phyloP scores from a whole-genome alignment of 2,113 vertebrate species.

The Sigmodon hispidus region DNA sequence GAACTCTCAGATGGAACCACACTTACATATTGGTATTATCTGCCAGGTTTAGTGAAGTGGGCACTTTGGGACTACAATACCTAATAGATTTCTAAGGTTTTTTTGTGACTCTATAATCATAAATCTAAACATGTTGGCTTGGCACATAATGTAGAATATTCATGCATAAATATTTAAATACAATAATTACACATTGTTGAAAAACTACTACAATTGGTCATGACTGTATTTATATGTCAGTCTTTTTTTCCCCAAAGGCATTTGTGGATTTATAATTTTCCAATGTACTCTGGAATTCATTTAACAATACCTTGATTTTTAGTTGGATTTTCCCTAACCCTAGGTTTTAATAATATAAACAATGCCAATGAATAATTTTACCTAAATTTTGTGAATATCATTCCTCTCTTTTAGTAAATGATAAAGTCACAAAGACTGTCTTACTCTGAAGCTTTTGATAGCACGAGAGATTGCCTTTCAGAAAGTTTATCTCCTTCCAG shows the following conservation, averaged over 20 bases:
- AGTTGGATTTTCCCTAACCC: not conserved
- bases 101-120: not conserved
- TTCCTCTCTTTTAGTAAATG: slow-evolving; percentile 1
- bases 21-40: not conserved
- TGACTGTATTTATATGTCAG: not conserved
- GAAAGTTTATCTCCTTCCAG: not conserved
- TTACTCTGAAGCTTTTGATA: slow-evolving; percentile 8
- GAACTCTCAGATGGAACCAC: not conserved
- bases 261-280: not conserved
- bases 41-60: not conserved
- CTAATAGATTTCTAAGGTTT: not conserved
- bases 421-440: not conserved
- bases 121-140: not conserved
- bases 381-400: not conserved
- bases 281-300: not conserved
- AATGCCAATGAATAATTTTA: not conserved
- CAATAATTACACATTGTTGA: not conserved
- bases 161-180: not conserved
- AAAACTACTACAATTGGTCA: not conserved
- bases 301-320: slow-evolving; percentile 24
- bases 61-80: not conserved
- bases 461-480: not conserved
- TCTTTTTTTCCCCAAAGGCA: not conserved
- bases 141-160: not conserved
- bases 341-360: not conserved